Base-by-base conservation (phyloP, 2,113 vertebrate species). In the Capreolus pygargus region DNA sequence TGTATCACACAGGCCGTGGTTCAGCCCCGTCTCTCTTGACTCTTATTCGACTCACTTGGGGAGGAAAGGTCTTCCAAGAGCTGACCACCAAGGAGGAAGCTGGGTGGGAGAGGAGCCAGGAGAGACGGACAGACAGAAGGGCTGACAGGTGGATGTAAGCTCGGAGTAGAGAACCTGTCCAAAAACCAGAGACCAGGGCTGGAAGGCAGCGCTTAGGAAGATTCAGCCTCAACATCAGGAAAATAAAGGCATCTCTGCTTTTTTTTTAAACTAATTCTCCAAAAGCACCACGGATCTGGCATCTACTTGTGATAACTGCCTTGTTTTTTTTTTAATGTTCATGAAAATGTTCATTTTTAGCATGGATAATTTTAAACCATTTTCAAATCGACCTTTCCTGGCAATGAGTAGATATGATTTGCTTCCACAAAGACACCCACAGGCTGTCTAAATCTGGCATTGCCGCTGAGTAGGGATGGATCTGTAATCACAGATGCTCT, bases 361-460 rank as follows among this genome's bases (percentile, higher is more conserved):
- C 55, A 61, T 21, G 91, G 93, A 58, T 94, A 96, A 96, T 89
- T 90, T 55, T 87, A 94, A 84, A 89, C 86, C 45, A 55, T 96
- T 96, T 93, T 91, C 81, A 60, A 76, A 95, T 82, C 74, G 84
- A 88, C 60, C 96, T 91, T 97, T 95, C 85, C 89, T 33, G 82
- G 97, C 82, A 64, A 84, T 0, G 0, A 97, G 81, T 43, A 93
- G 74, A 88, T 50, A 54, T 52, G 86, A 64, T 95, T 94, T 91
- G 79, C 89, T 96, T 96, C 97, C 95, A 86, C 14, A 30, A 74
- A 89, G 87, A 76, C 96, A 96, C 97, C 93, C 88, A 91, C 81
- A 54, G 25, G 4, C 89, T n/a, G 79, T 89, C 97, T 89, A 92
- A 97, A 89, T 94, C 88, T 81, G 86, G 87, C 79, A 74, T 92